Percentiles rank a stretch among this genome's conserved stretches.
These are phyloP conservation scores for Euplexia lucipara DNA, from an alignment of 2,888 invertebrate species.

Conservation along the genomic window DNA sequence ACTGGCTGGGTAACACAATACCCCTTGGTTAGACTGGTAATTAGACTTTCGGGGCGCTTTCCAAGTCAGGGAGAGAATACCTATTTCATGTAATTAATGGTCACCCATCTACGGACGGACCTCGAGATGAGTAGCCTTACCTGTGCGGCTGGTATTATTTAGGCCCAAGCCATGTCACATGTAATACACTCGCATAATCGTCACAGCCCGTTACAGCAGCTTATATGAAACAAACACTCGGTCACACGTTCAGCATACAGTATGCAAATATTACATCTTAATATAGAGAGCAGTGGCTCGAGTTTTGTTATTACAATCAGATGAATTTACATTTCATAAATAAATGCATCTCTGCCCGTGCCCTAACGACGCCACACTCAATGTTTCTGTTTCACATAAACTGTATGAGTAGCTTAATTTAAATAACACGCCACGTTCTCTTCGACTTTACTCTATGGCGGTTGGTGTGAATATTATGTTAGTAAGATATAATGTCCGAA, in stretches of 20 bases:
- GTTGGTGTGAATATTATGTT: slow-evolving; percentile 77
- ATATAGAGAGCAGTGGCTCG: slow-evolving; percentile 88
- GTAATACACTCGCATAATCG: slow-evolving; percentile 18
- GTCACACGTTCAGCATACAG: slow-evolving; percentile 82
- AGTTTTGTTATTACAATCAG: slow-evolving; percentile 91
- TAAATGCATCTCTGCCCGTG: slow-evolving; percentile 86
- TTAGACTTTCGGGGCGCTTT: no score
- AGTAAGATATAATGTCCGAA: slow-evolving; percentile 40
- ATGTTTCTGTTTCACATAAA: slow-evolving; percentile 76
- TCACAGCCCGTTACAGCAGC: slow-evolving; percentile 69
- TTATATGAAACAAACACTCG: slow-evolving; percentile 67
- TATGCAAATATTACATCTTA: slow-evolving; percentile 91
- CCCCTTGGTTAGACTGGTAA: no score
- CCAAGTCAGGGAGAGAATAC: no score
- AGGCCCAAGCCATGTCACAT: neutral
- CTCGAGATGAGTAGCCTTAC: no score
- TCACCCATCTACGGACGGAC: no score
- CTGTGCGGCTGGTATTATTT: no score
- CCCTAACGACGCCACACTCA: slow-evolving; percentile 80
- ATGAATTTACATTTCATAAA: slow-evolving; percentile 91
- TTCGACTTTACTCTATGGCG: slow-evolving; percentile 64
- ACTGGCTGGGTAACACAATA: no score
- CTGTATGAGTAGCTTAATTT: slow-evolving; percentile 81
- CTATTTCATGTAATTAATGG: no score
- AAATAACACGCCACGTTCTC: slow-evolving; percentile 79